Base-by-base conservation (phyloP, 2,888 invertebrate genomes). In the Diarsia brunnea region DNA sequence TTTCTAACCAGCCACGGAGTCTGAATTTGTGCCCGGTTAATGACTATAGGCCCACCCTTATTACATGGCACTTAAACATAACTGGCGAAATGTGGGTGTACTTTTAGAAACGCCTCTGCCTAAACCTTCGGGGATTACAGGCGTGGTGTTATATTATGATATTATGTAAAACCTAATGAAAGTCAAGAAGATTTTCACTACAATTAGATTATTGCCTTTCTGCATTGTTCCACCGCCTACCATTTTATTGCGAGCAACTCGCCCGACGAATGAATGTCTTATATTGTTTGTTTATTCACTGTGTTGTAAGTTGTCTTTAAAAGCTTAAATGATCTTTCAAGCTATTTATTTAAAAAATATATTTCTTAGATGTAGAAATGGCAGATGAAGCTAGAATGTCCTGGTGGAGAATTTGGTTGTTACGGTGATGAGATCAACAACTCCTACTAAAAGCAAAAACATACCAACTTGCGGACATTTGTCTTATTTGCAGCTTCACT, bases 171-270 rank as follows among this genome's bases (percentile, higher is more conserved):
- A 69, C 10, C 12, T 2, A 21, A 38, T 27, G 14, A 51, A 71
- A 5, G 8, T 43, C 27, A 16, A 68, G 0, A 12, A 14, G 4
- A 45, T 43, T 16, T n/a, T n/a, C 27, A 1, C 12, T 45, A 14
- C 4, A 45, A 53, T 45, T n/a, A n/a, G 5, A 14, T 45, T 8
- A 3, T 55, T 72, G 38, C 24, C 31, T 38, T 16, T 72, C 49
- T 31, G 19, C 7, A n/a, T 24, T 38, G 21, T 5, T 3, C 67
- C 19, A 2, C 3, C 55, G 74, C 78, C 78, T 79, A 58, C 19
- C 1, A 51, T 51, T 63, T 68, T 38, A 7, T 14, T 67, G 14
- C 5, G 49, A 80, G 81, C 78, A 79, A 73, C 1, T n/a, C n/a
- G 19, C 66, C 1, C 1, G 21, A 58, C 2, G 14, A 21, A 43